Base-by-base conservation (phyloP, 2,888 invertebrate genomes). In the Vannuccia rotundouncinata region DNA sequence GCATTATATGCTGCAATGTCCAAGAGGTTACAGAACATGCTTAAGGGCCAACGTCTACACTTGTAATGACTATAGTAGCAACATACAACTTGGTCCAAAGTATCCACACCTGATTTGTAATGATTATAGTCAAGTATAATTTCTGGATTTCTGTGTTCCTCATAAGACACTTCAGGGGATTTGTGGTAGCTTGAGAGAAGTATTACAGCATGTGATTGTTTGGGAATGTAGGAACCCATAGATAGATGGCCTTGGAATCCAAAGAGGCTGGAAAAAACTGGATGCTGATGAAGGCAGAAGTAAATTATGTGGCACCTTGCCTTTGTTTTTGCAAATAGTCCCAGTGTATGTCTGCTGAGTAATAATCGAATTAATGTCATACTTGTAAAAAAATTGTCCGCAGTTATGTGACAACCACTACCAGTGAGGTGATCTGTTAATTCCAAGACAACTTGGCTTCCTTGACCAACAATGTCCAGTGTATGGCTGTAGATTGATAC, bases 401-500 rank as follows among this genome's bases (percentile, higher is more conserved):
- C 75, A 25, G 75, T 75, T 30, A 75, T 30, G 22, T 75, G 75
- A 17, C 75, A 29, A 75, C 75, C 75, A 27, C 30, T 31, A 13
- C 75, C 75, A 5, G 27, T 2, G 30, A 75, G 5, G 31, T 75
- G 29, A 29, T 75, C 75, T 2, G 75, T 75, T 30, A 75, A 31
- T 75, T 75, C 75, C 31, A 75, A 29, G 13, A 75, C 75, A 75
- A 75, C 75, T 22, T 29, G 27, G 29, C 29, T 29, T 31, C 75
- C 75, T 75, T 75, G 75, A 29, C 31, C 31, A 22, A 75, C 75
- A 2, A 25, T 22, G 27, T 2, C 75, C 75, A 29, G 75, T 75
- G 75, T 75, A 75, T 13, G 31, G 30, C n/a, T 75, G 75, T 22
- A 75, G 75, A 75, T 75, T 75, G 31, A 2, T 13, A 31, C 31